Conservation (phyloP, 2,888 invertebrate species). For the Venusia cambrica region DNA sequence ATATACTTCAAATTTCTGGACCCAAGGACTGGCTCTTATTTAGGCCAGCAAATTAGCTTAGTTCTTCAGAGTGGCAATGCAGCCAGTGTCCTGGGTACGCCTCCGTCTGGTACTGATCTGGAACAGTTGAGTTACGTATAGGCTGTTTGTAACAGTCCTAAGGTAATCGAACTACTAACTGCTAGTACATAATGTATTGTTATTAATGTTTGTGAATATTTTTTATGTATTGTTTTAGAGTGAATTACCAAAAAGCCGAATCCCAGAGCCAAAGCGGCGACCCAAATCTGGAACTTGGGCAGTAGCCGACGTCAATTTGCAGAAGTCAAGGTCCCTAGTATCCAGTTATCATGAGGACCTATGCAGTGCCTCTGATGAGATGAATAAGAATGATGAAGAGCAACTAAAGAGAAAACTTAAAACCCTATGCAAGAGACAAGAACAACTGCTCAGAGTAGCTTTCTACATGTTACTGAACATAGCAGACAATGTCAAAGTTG, state of each 20-base stretch:
- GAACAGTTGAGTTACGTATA: too few species aligned
- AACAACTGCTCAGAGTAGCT: slow-evolving; percentile 93
- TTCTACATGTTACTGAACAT: slow-evolving; percentile 96
- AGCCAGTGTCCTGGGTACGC: too few species aligned
- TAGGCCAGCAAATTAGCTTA: too few species aligned
- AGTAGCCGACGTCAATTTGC: slow-evolving; percentile 75
- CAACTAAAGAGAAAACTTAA: slow-evolving; percentile 88
- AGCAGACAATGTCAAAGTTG: slow-evolving; percentile 96
- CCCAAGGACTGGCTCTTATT: too few species aligned
- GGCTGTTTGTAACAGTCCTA: too few species aligned
- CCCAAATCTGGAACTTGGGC: slow-evolving; percentile 90
- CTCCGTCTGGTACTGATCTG: too few species aligned
- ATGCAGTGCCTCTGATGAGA: slow-evolving; percentile 73
- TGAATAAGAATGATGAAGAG: slow-evolving; percentile 85
- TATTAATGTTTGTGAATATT: too few species aligned
- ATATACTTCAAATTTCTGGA: too few species aligned
- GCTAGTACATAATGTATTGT: too few species aligned
- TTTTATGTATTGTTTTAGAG: slow-evolving; percentile 52
- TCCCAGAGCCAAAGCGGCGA: slow-evolving; percentile 86
- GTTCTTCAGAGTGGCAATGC: too few species aligned
- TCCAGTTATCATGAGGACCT: slow-evolving; percentile 86
- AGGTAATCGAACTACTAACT: too few species aligned
- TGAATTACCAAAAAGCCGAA: slow-evolving; percentile 85
- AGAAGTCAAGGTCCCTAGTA: slow-evolving; percentile 82
- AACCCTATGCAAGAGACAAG: slow-evolving; percentile 94